Base-by-base conservation (phyloP, 2,797 vertebrate species). In the Arrhamphus sclerolepis region DNA sequence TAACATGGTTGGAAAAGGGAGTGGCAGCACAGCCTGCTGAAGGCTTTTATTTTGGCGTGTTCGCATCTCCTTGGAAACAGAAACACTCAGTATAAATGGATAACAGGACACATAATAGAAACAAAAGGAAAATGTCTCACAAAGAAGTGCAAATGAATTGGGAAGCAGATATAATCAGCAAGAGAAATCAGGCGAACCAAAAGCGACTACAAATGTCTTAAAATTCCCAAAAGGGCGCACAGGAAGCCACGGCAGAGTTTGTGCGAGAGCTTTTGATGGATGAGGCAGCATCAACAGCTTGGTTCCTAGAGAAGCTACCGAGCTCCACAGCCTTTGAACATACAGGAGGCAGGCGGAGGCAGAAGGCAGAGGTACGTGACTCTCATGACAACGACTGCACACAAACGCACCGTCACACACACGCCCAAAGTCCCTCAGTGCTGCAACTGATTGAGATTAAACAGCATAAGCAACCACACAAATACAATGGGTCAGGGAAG, bases 291-390 rank as follows among this genome's bases (percentile, higher is more conserved):
- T 70, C 68, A 56, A 66, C 56, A 66, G 80, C 74, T 70, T 44
- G 56, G 73, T 73, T 81, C 78, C 75, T 88, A 48, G 60, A 87
- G 80, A 80, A 85, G 66, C 75, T 66, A 61, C 47, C 8, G 50
- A 72, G 82, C 75, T 66, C 69, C 66, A 75, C 65, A 73, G 77
- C 71, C 74, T 88, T 87, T 90, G 79, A 84, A 87, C 82, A 62
- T 79, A 64, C 72, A 87, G 78, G 75, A 86, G 77, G 78, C 71
- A 79, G 58, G 80, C 66, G 69, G 71, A 70, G 60, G 75, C 77
- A 77, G 78, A 86, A 84, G 69, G 83, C 73, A 73, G 75, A 66
- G 72, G 66, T 79, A 88, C 81, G 84, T 85, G 85, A 84, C 85
- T 84, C 41, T 63, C 62, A 82, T 90, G 79, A 89, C 82, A 88